These are phyloP conservation scores for Choristoneura rosaceana DNA, from an alignment of 2,888 invertebrate species.

Conservation along the genomic window DNA sequence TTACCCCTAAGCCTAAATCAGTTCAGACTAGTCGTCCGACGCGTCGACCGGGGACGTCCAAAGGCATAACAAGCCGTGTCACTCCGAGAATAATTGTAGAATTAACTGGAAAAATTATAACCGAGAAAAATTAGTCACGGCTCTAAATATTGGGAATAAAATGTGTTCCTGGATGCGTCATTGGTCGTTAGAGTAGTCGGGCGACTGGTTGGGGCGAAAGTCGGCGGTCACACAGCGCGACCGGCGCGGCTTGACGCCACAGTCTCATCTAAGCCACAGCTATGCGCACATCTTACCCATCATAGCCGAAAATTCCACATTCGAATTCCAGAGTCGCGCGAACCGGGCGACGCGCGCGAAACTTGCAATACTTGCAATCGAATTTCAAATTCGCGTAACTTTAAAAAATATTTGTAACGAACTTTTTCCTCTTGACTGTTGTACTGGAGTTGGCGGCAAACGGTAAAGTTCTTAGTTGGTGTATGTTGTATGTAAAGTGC, in stretches of 20 bases:
- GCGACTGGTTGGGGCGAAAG: constrained; percentile 85
- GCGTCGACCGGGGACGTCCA: constrained; percentile 38
- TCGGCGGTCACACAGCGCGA: constrained; percentile 79
- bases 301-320: constrained; percentile 79
- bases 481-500: constrained; percentile 74
- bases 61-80: constrained; percentile 3
- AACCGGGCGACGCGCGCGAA: constrained; percentile 68
- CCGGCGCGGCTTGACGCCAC: constrained; percentile 77
- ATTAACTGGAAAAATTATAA: constrained; percentile 34
- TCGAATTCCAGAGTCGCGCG: constrained; percentile 70
- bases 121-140: constrained; percentile 59
- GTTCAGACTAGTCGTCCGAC: constrained; percentile 48
- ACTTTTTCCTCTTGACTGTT: constrained; percentile 56
- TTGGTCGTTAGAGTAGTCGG: constrained; percentile 77
- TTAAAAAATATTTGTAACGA: constrained; percentile 43
- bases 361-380: constrained; percentile 53
- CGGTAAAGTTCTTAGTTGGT: constrained; percentile 82
- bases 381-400: constrained; percentile 58
- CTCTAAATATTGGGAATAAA: constrained; percentile 71
- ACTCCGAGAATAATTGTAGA: constrained; percentile 25
- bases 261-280: constrained; percentile 85
- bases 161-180: constrained; percentile 81
- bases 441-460: constrained; percentile 74
- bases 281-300: constrained; percentile 84
- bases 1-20: constrained; percentile 56